Percentiles rank a stretch among this genome's conserved stretches.
Evolutionary conservation across 2,888 invertebrate genomes (phyloP).

Genomic region (Harpagoxenus sublaevis): DNA sequence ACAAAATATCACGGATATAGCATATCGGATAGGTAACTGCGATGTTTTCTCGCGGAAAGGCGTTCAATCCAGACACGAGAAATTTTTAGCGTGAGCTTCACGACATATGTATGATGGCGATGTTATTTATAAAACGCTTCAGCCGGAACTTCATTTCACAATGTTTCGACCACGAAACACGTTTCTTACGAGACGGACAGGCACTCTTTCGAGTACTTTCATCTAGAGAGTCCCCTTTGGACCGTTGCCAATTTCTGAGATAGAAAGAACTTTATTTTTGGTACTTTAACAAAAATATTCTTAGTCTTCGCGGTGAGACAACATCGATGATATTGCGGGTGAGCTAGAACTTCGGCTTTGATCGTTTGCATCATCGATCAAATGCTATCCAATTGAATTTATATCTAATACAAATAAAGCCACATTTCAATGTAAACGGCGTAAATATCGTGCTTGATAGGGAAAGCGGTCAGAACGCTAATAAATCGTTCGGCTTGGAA

Average conservation of each 20-base stretch:
- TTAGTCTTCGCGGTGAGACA: background rate
- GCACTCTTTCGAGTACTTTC: constrained; percentile 59
- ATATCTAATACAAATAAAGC: background rate
- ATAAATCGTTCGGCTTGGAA: constrained; percentile 63
- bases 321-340: background rate
- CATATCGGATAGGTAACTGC: background rate
- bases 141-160: constrained; percentile 27
- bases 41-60: background rate
- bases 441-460: constrained; percentile 19
- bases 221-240: constrained; percentile 62
- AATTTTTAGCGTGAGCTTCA: background rate
- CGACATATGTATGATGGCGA: background rate
- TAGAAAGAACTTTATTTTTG: constrained; percentile 65
- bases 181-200: constrained; percentile 31
- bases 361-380: constrained; percentile 12
- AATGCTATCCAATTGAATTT: constrained; percentile 5
- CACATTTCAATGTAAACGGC: constrained; percentile 2
- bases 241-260: constrained; percentile 64
- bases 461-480: constrained; percentile 43
- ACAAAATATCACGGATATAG: background rate
- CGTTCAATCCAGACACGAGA: background rate
- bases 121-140: constrained; percentile 52
- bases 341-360: background rate
- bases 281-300: constrained; percentile 67
- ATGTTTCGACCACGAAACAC: constrained; percentile 37